Evolutionary conservation across 2,113 vertebrate genomes (phyloP), one percentile per base, ranked within the genome.

Genomic region (Myiozetetes cayanensis): DNA sequence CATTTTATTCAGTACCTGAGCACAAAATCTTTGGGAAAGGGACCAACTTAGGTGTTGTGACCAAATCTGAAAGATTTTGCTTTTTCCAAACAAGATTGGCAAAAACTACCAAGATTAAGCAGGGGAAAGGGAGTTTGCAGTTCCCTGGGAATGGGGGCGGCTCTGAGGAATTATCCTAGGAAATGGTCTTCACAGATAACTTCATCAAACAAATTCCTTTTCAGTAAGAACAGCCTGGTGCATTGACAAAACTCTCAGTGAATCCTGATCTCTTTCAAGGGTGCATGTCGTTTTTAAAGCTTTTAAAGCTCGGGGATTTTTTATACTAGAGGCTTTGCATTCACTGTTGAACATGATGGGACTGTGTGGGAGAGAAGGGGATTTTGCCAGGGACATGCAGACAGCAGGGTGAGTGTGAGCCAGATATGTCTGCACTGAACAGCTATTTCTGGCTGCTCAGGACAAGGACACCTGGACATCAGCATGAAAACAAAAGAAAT

Each of bases 171-270:
- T 83, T 88, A 80, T 55, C 43, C 75, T 66, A 82, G 73, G 63
- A 94, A 96, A 95, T 83, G 2, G 31, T 79, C 82, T 90, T 88
- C 85, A 58, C 85, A 91, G 78, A 90, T 85, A 96, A 93, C 58
- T 88, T 58, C 50, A 62, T 18, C 2, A 12, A 73, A 67, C 41
- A 95, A 79, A 93, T 94, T 80, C 82, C 92, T 93, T 90, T 91
- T 49, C 67, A 20, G 30, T 73, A 95, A 85, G 74, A 91, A n/a
- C 49, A 87, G 66, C 15, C 62, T 73, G n/a, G 15, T 85, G 33
- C 49, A 46, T 8, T 72, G 90, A 88, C n/a, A 66, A 85, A 72
- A 58, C 31, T 44, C 47, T 47, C 33, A 55, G 81, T 47, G 47
- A 56, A 27, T 90, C 55, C 63, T 95, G 84, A 79, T 93, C 49